Conservation (phyloP, 2,888 invertebrate genomes). For the Lycia hirtaria region DNA sequence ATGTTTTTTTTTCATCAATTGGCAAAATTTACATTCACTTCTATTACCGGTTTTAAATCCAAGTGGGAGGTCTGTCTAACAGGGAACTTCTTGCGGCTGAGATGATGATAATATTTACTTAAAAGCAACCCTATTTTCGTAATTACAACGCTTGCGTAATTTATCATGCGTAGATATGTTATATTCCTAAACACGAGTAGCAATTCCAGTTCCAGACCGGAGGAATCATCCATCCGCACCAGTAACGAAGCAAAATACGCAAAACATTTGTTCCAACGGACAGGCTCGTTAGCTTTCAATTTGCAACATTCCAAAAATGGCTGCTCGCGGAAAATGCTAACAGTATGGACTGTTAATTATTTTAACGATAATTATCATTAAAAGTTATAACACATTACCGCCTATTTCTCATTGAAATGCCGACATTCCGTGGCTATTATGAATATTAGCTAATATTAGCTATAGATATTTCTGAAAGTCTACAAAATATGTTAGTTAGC, state of each 20-base stretch:
- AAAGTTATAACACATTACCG: too few relatives aligned
- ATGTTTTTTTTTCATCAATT: too few relatives aligned
- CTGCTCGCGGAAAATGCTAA: background rate
- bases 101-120: too few relatives aligned
- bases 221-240: slow-evolving; percentile 4
- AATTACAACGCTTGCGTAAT: background rate
- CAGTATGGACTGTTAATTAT: slow-evolving; percentile 9
- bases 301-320: slow-evolving; percentile 16
- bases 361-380: background rate
- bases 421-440: too few relatives aligned
- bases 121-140: background rate
- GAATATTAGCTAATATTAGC: too few relatives aligned
- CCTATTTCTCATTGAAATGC: too few relatives aligned
- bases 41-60: too few relatives aligned
- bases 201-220: background rate
- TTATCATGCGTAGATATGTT: background rate
- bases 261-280: slow-evolving; percentile 20
- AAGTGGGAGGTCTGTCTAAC: too few relatives aligned
- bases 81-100: too few relatives aligned
- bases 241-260: slow-evolving; percentile 20
- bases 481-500: too few relatives aligned
- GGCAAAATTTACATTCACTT: too few relatives aligned
- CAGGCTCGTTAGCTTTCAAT: slow-evolving; percentile 28
- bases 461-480: too few relatives aligned
- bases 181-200: background rate